A percentile compares a stretch with the other conserved stretches of the same genome.
Evolutionary conservation across 2,113 vertebrate species (phyloP).

Genomic region (Donacobius atricapilla): DNA sequence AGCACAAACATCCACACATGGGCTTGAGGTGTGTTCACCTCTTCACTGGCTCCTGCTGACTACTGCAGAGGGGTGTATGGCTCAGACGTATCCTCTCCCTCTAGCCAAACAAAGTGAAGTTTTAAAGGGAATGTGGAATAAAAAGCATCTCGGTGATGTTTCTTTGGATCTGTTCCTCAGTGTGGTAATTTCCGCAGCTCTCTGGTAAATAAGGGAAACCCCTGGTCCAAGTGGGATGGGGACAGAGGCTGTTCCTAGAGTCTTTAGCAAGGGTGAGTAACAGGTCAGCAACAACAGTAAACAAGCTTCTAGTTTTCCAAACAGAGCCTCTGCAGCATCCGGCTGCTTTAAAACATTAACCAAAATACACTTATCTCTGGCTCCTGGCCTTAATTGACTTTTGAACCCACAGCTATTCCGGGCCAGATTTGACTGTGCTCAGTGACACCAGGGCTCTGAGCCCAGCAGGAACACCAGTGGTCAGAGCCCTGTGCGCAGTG

Average conservation of each 20-base stretch:
- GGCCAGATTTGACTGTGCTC: background rate
- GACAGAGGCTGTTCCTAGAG: background rate
- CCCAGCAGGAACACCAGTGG: background rate
- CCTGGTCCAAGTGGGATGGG: background rate
- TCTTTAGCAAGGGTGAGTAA: background rate
- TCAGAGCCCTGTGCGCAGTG: background rate
- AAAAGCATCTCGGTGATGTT: no score
- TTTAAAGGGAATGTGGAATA: background rate
- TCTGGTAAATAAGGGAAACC: background rate
- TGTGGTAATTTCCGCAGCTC: background rate
- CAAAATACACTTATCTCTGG: background rate
- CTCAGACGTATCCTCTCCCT: rapidly evolving
- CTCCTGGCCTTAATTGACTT: background rate
- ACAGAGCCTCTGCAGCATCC: background rate
- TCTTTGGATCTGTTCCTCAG: background rate
- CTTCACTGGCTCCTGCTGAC: rapidly evolving
- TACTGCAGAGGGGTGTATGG: background rate
- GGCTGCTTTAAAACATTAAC: background rate
- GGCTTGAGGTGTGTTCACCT: background rate
- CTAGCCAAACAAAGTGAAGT: rapidly evolving
- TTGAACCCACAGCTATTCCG: background rate
- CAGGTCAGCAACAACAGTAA: background rate
- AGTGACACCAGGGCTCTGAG: background rate
- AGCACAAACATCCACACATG: rapidly evolving
- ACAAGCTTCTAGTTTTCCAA: background rate